Base-by-base conservation (phyloP, 92 coral and sea anemone genomes). In the Parazoanthus swiftii region DNA sequence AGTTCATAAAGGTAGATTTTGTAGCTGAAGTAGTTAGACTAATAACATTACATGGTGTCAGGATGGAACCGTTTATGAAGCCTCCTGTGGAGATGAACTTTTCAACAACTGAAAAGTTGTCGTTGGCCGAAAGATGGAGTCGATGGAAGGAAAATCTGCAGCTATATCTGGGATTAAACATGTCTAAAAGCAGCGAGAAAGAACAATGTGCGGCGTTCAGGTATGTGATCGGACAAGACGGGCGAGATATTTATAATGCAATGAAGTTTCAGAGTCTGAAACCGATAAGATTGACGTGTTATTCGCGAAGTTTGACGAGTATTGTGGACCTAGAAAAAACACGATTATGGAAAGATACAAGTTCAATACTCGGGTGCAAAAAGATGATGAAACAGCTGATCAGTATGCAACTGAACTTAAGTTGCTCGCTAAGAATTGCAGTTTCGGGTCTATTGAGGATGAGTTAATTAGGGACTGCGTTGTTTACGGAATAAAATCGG, bases 81-180 rank as follows among this genome's bases (percentile, higher is more conserved):
- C 89, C 89, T n/a, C 86, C 68, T 37, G 71, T 18, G 70, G 89
- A 88, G 78, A 88, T 78, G 82, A 78, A 78, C 82, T 78, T 78
- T 51, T 78, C 82, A 78, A 51, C 38, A 35, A 78, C 50, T 35
- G 82, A 78, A 29, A 39, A 78, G 50, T 35, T 78, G 38, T n/a
- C 38, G 38, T 6, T 78, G 29, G 82, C 82, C 50, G 67, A 78
- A 78, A 29, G 85, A 81, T 81, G 74, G 85, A 81, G 71, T 4
- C 63, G 85, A 36, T 81, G 74, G 85, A 23, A 37, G 63, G 85
- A 81, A 81, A 81, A 63, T 81, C 0, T 81, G 85, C 29, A 81
- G 85, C 38, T 81, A 37, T 81, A 81, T 46, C 25, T 81, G 74
- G 63, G 26, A 18, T 54, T 81, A 42, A 81, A 81, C 38, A 81